phyloP scores from a whole-genome alignment of 2,888 invertebrate genomes.

The Phymatocera aterrima region DNA sequence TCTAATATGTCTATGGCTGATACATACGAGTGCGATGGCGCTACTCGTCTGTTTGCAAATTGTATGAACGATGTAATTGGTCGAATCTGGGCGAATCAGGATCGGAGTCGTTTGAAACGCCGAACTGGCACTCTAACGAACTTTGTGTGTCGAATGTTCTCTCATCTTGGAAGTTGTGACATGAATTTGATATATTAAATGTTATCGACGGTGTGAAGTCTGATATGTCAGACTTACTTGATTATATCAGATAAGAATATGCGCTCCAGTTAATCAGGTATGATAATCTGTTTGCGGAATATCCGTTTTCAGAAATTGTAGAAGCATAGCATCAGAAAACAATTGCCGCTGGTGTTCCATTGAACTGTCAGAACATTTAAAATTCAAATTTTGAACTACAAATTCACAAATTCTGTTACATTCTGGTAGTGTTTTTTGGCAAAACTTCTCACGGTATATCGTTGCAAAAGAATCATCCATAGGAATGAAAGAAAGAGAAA shows the following conservation, averaged over 20 bases:
- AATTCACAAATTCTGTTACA: not conserved
- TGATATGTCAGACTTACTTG: too few species aligned
- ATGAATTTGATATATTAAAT: too few species aligned
- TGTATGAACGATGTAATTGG: not conserved
- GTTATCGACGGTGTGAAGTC: too few species aligned
- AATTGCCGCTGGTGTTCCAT: not conserved
- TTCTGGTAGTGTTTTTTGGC: not conserved
- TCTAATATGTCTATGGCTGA: too few species aligned
- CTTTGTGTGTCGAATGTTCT: too few species aligned
- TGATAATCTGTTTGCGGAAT: too few species aligned
- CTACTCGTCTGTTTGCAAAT: not conserved
- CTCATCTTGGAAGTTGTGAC: too few species aligned
- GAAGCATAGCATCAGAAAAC: too few species aligned
- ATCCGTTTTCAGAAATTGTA: too few species aligned
- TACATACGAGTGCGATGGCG: not conserved
- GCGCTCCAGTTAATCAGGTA: too few species aligned
- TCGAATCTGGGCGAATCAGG: not conserved
- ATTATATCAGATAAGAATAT: too few species aligned
- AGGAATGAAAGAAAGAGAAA: too few species aligned
- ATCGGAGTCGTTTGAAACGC: not conserved
- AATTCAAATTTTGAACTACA: not conserved
- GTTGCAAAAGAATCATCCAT: not conserved
- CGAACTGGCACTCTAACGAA: constrained; percentile 4
- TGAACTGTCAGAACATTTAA: not conserved
- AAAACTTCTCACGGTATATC: not conserved